Evolutionary conservation across 2,113 vertebrate species (phyloP), one percentile per base, ranked within the genome.

Genomic region (Rhinogobius similis): DNA sequence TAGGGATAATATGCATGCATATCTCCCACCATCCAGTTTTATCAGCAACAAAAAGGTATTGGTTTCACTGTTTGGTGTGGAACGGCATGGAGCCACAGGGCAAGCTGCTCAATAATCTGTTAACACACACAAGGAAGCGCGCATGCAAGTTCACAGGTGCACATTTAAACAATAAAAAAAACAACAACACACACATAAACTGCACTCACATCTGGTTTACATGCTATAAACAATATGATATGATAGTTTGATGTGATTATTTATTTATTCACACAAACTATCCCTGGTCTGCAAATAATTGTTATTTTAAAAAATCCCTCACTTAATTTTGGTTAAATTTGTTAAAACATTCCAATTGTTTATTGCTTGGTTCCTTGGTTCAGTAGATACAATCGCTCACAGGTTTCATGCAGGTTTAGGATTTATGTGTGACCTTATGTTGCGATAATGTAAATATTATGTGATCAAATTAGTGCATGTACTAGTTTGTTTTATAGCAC

Each of bases 1-100:
- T 39, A 71, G 55, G 75, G 82, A 85, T 89, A 88, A 89, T 88
- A 88, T 86, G 86, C 82, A 87, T 87, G 84, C 58, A 71, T 90
- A 88, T 90, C 89, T 90, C 75, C 58, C 68, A 65, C 67, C 72
- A 85, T 87, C 81, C 81, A 73, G 72, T 84, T 86, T 90, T 90
- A 90, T 88, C 89, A 87, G 87, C 72, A 9, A 81, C 79, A 83
- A 81, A 82, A 87, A 83, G 79, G 80, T 86, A 89, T 90, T 83
- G 81, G 85, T 85, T 89, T 88, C 81, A 83, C 53, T 79, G 84
- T 86, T 88, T 85, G 81, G 85, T 86, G 86, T 75, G 74, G 78
- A 89, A 78, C 82, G 68, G 79, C 82, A 74, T 75, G 87, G 44
- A 76, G 89, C 89, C 83, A 88, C 67, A 12, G 84, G 88, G 79